Evolutionary conservation across 1,140 invertebrate genomes (phyloP), one percentile per base, ranked within the genome.

Genomic region (Plodia interpunctella): DNA sequence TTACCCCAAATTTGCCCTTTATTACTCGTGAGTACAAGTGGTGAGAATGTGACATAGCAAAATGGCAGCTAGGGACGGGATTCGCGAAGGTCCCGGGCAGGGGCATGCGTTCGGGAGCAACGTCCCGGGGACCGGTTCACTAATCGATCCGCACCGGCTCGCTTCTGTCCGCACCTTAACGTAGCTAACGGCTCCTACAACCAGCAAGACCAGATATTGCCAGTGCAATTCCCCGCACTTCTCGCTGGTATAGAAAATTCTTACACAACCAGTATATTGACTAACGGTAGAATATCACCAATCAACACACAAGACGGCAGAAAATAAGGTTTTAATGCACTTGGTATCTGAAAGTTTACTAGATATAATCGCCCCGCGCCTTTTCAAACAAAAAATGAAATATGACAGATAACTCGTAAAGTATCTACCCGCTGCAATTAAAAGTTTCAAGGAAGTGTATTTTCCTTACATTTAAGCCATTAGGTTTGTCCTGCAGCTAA

Each of bases 41-140:
- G 2, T 25, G 30, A 6, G 9, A 32, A 9, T 32, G 30, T 32
- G 38, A 15, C 13, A 44, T 44, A 3, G 38, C 38, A 3, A 44
- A 2, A 2, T 15, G 38, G 38, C 38, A 15, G 38, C 38, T 66
- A 68, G 69, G 74, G 72, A 74, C 76, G 76, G 73, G 80, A 79
- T 84, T 78, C 74, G 80, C 76, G 76, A 75, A 62, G 60, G 74
- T 74, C 74, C 77, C 77, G 79, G 70, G 74, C 77, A 60, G 55
- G 71, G 69, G 77, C 75, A 77, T 77, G 68, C 71, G 65, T 70
- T 72, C 73, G 73, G 78, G 82, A 88, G 86, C 86, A 87, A 88
- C 69, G 86, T 74, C 80, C 83, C 63, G 60, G 72, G 72, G 80
- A 88, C 85, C 85, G 85, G 86, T 88, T 86, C 78, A 67, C 77